Evolutionary conservation across 1,140 invertebrate genomes (phyloP).

Genomic region (Brachionus koreanus): DNA sequence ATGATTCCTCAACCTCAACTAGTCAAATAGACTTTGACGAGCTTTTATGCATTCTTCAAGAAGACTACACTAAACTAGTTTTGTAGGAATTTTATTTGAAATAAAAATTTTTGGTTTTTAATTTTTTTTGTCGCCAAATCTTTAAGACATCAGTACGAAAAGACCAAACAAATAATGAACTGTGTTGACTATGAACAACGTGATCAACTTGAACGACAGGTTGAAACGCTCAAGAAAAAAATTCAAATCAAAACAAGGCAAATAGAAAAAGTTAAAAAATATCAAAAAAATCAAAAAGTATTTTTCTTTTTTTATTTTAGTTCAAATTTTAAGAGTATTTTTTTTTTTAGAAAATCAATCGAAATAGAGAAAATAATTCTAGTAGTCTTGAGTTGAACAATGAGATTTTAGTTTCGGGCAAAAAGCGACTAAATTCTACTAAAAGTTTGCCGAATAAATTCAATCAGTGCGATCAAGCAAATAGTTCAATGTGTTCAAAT

Average conservation of each 20-base stretch:
- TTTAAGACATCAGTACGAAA: background rate
- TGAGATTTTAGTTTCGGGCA: background rate
- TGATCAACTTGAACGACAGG: background rate
- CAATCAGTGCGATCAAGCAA: background rate
- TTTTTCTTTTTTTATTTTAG: background rate
- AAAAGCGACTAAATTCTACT: background rate
- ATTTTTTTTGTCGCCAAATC: background rate
- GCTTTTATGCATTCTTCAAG: background rate
- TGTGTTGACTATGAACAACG: background rate
- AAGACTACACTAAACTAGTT: constrained; percentile 25
- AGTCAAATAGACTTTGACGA: constrained; percentile 28
- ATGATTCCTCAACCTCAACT: background rate
- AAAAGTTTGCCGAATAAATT: background rate
- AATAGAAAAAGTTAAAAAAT: constrained; percentile 9
- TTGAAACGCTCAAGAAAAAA: background rate
- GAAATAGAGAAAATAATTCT: background rate
- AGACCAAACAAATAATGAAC: constrained; percentile 5
- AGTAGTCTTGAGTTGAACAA: background rate
- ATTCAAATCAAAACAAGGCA: constrained; percentile 6
- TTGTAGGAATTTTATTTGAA: background rate
- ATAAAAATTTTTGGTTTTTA: background rate
- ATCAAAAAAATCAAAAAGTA: constrained; percentile 13
- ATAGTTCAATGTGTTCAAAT: background rate
- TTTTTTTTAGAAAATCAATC: background rate
- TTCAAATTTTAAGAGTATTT: background rate